Conservation (phyloP, 2,888 invertebrate species). For the Polydrusus pterygomalis region DNA sequence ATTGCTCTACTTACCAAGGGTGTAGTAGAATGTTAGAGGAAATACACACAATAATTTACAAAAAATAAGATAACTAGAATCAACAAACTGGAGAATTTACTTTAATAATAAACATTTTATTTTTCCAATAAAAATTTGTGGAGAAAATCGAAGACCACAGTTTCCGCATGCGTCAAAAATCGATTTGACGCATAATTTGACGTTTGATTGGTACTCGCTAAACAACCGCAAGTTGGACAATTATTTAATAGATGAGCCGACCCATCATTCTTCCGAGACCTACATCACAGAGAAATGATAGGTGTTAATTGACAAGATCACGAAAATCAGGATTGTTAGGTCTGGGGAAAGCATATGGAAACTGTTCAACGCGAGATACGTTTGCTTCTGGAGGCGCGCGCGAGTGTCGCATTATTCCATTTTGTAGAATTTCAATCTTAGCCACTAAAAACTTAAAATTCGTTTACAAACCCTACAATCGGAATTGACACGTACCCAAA, state of each 20-base stretch:
- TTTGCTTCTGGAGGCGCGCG: too few relatives aligned
- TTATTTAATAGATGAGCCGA: neutral
- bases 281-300: too few relatives aligned
- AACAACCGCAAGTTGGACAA: neutral
- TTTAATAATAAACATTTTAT: neutral
- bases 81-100: neutral
- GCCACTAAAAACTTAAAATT: too few relatives aligned
- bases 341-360: too few relatives aligned
- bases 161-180: slow-evolving; percentile 24
- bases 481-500: too few relatives aligned
- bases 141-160: slow-evolving; percentile 20
- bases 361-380: too few relatives aligned
- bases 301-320: too few relatives aligned
- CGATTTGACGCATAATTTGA: slow-evolving; percentile 1
- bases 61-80: neutral
- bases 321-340: too few relatives aligned
- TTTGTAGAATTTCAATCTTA: too few relatives aligned
- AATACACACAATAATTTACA: slow-evolving; percentile 16
- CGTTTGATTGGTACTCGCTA: neutral
- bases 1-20: slow-evolving; percentile 21
- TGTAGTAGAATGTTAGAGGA: neutral
- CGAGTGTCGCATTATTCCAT: too few relatives aligned
- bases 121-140: neutral
- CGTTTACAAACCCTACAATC: too few relatives aligned
- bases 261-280: too few relatives aligned